phyloP scores from a whole-genome alignment of 2,888 invertebrate species.

The Tuta absoluta region DNA sequence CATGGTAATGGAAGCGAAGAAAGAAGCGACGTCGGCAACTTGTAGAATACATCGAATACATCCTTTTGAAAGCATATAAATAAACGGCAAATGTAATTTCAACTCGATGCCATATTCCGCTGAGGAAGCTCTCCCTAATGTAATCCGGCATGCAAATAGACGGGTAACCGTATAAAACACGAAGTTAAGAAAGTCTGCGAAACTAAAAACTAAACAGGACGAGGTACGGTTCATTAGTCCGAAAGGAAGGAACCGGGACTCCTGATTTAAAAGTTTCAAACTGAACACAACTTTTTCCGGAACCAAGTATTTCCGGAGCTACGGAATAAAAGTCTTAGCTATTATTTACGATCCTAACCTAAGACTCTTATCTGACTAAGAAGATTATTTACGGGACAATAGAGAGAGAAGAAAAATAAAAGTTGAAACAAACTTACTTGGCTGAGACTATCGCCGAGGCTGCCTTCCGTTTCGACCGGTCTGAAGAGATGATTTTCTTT shows the following conservation, averaged over 20 bases:
- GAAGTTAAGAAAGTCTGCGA: constrained; percentile 52
- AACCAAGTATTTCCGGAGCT: constrained; percentile 22
- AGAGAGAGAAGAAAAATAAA: constrained; percentile 10
- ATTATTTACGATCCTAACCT: constrained; percentile 17
- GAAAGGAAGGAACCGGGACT: constrained; percentile 43
- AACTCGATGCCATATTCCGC: constrained; percentile 43
- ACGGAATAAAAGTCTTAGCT: constrained; percentile 22
- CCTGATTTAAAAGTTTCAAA: constrained; percentile 49
- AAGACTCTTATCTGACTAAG: constrained; percentile 9
- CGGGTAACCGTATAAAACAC: constrained; percentile 44
- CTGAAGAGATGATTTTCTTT: constrained; percentile 65
- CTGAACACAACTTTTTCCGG: constrained; percentile 29
- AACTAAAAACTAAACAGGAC: constrained; percentile 56
- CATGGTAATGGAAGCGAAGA: constrained; percentile 59
- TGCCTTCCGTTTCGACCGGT: constrained; percentile 70
- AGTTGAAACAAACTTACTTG: constrained; percentile 59
- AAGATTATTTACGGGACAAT: constrained; percentile 9
- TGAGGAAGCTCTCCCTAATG: constrained; percentile 41
- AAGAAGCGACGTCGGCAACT: constrained; percentile 41
- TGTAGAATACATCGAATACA: constrained; percentile 41
- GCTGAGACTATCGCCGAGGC: constrained; percentile 76
- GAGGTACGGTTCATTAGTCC: constrained; percentile 62
- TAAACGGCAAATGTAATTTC: constrained; percentile 54
- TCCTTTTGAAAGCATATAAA: constrained; percentile 44
- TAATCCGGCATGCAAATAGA: constrained; percentile 57